Base-by-base conservation (phyloP, 2,113 vertebrate genomes). In the Tragelaphus imberbis region DNA sequence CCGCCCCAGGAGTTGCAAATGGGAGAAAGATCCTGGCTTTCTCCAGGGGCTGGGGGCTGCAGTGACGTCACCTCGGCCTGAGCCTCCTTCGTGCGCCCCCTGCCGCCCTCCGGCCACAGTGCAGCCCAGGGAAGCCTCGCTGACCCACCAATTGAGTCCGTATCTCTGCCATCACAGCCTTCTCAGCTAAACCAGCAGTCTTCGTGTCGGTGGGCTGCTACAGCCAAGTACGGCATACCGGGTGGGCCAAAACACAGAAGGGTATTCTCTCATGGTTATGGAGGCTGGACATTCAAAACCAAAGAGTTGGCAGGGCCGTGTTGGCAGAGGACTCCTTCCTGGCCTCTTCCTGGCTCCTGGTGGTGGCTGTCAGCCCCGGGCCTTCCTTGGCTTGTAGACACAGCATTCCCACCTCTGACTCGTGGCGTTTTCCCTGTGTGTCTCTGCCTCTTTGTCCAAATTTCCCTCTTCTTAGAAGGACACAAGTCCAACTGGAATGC, bases 1-100 rank as follows among this genome's bases (percentile, higher is more conserved):
- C 7, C 0, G 5, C 36, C 36, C 58, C 2, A 1, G 4, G 1
- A 33, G n/a, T 0, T 21, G 5, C 55, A 55, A 30, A 16, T 4
- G 17, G 3, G 49, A 59, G 59, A 14, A 25, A 75, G 36, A 12
- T 5, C 59, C 25, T 53, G 3, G 63, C 65, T 25, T 68, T 85
- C 89, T 88, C 17, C 59, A 1, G 27, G 75, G 30, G 2, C 21
- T 12, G 27, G 28, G 17, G 27, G 2, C 44, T 28, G 77, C 47
- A 15, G 21, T 25, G 82, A 91, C 23, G 21, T 30, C 33, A 0
- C 3, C 25, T 51, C 3, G 63, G 40, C 19, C 87, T 30, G 27
- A 1, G 3, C 17, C 13, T 82, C 47, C 85, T 80, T n/a, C 7
- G 56, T 15, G 16, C 14, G 61, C 36, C 84, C 82, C n/a, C 82